Evolutionary conservation across 2,113 vertebrate species (phyloP).

Genomic region (Gymnogyps californianus): DNA sequence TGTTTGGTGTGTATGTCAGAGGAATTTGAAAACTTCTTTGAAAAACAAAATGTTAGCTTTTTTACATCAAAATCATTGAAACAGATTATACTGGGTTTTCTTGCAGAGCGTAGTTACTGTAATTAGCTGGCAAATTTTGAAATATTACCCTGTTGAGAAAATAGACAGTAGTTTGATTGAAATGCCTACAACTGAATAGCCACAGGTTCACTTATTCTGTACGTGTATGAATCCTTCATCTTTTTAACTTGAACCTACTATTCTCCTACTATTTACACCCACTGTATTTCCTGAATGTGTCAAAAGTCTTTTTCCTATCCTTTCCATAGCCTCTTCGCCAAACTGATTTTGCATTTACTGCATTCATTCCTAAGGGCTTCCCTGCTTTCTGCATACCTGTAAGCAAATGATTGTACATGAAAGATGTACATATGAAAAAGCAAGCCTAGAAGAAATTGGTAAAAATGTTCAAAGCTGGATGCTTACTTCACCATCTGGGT

Average conservation of each 20-base stretch:
- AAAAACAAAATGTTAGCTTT: background rate
- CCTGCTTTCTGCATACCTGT: background rate
- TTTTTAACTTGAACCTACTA: background rate
- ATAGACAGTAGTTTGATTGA: accelerated
- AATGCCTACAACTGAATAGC: background rate
- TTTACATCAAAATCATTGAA: background rate
- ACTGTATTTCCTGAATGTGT: background rate
- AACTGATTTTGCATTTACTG: background rate
- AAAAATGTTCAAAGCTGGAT: background rate
- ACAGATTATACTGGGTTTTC: background rate
- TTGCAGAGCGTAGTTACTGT: background rate
- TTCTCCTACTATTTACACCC: background rate
- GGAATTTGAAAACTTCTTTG: background rate
- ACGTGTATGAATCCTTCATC: background rate
- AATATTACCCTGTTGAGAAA: background rate
- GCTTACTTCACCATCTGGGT: background rate
- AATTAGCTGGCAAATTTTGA: background rate
- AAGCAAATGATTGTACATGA: background rate
- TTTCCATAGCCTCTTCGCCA: background rate
- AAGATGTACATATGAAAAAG: background rate
- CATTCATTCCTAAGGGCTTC: background rate
- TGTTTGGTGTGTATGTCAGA: background rate
- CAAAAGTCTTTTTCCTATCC: background rate
- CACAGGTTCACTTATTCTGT: background rate
- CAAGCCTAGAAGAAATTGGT: background rate